These are phyloP conservation scores for Anabas testudineus DNA, from an alignment of 2,797 vertebrate species.

Conservation along the genomic window DNA sequence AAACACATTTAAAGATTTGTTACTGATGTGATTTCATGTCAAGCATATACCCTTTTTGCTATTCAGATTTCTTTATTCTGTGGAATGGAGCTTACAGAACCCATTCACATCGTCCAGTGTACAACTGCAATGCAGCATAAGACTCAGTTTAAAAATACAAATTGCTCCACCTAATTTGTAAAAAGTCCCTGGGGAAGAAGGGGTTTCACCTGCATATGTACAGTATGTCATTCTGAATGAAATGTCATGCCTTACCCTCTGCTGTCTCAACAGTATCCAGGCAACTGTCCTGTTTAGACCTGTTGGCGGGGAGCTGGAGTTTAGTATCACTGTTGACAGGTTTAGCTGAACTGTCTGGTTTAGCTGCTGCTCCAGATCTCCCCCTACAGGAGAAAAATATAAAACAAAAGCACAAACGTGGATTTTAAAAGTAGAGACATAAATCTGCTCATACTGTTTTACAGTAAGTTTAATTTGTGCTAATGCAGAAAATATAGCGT, in stretches of 20 bases:
- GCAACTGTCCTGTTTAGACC: constrained; percentile 46
- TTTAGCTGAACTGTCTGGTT: constrained; percentile 18
- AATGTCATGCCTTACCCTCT: constrained; percentile 44
- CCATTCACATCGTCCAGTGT: not conserved
- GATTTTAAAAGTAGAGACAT: not conserved
- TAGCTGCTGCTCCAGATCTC: constrained; percentile 59
- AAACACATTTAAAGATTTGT: not conserved
- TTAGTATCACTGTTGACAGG: constrained; percentile 14
- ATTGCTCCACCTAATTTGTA: not conserved
- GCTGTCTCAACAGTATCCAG: constrained; percentile 30
- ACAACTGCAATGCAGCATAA: not conserved
- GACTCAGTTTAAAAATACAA: not conserved
- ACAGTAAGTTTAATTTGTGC: not conserved
- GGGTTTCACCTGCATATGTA: not conserved
- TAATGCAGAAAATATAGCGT: not conserved
- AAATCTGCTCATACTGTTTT: not conserved
- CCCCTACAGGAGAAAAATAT: constrained; percentile 75
- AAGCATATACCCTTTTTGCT: no score
- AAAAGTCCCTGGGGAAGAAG: not conserved
- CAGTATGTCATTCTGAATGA: not conserved
- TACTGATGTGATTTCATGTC: not conserved
- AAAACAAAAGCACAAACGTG: not conserved
- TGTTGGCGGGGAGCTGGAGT: constrained; percentile 23
- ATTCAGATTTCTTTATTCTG: not conserved
- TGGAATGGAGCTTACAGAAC: not conserved